phyloP scores from a whole-genome alignment of 2,113 vertebrate species.

The Tonatia bakeri region DNA sequence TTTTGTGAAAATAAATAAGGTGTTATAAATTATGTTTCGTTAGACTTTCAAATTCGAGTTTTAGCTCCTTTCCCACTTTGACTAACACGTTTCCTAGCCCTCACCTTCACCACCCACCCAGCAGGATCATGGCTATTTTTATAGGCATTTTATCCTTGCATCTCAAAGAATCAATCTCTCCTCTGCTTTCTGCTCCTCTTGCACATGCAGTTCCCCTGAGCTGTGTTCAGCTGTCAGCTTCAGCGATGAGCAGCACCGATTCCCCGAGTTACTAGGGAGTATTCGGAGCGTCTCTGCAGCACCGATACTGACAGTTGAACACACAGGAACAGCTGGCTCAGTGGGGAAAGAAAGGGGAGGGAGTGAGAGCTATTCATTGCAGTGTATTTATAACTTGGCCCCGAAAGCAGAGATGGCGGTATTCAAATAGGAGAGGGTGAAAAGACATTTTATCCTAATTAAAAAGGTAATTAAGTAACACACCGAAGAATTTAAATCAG shows the following conservation, averaged over 20 bases:
- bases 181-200: slow-evolving; percentile 33
- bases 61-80: not conserved
- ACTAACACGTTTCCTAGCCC: not conserved
- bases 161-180: slow-evolving; percentile 20
- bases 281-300: slow-evolving; percentile 39
- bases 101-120: not conserved
- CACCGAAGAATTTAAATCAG: slow-evolving; percentile 70
- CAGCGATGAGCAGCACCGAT: slow-evolving; percentile 26
- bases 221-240: slow-evolving; percentile 48
- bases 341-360: slow-evolving; percentile 29
- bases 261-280: slow-evolving; percentile 57
- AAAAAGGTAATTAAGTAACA: slow-evolving; percentile 75
- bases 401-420: slow-evolving; percentile 39
- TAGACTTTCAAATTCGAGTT: not conserved
- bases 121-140: slow-evolving; percentile 1
- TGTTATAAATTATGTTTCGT: not conserved
- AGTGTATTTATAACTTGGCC: slow-evolving; percentile 64
- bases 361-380: slow-evolving; percentile 1
- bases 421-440: slow-evolving; percentile 51
- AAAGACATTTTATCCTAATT: slow-evolving; percentile 74
- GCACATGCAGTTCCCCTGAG: slow-evolving; percentile 63
- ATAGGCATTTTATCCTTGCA: not conserved
- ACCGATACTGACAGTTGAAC: slow-evolving; percentile 61
- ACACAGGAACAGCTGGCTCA: slow-evolving; percentile 32
- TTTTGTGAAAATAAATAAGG: not conserved